Base-by-base conservation (phyloP, 2,113 vertebrate genomes). In the Clarias magur region DNA sequence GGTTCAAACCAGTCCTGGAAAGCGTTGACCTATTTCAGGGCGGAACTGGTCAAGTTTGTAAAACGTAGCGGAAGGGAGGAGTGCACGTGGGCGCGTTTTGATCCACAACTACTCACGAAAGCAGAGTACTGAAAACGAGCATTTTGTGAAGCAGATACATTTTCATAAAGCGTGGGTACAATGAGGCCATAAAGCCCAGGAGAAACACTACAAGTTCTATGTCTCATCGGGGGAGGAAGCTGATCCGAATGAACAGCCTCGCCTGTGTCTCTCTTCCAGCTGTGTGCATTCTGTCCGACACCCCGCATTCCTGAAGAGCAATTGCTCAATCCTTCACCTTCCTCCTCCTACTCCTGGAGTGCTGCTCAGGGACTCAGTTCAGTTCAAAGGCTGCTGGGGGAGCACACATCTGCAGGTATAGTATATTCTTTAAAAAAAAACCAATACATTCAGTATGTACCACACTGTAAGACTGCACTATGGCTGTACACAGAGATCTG, bases 251-350 rank as follows among this genome's bases (percentile, higher is more conserved):
- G 87, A 94, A 95, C 94, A 94, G 91, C 93, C 92, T 91, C 89
- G 92, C 91, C 91, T 89, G 90, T 93, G 92, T 93, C 89, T 91
- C 78, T 84, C 83, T 48, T 93, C 92, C 93, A 94, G 91, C 93
- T 92, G 92, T 92, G 92, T 88, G 88, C 92, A 92, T 94, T 94
- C 94, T 87, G 93, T 89, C 91, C 80, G 91, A 92, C 89, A 91
- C 95, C 94, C 94, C 85, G 59, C 91, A 93, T 95, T 96, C 94
- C 95, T 92, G 86, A 88, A 88, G 78, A 63, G 83, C 91, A 91
- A 94, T 95, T 95, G 94, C 94, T 93, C 95, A 96, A 95, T 92
- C 91, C 89, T 84, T 90, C 85, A 87, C 87, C 89, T 90, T 90
- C 89, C 85, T 85, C 65, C 84, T 73, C 91, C 91, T 92, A 91